A percentile compares a stretch with the other conserved stretches of the same genome.
These are phyloP conservation scores for Urocynchramus pylzowi DNA, from an alignment of 2,113 vertebrate genomes.

Conservation along the genomic window DNA sequence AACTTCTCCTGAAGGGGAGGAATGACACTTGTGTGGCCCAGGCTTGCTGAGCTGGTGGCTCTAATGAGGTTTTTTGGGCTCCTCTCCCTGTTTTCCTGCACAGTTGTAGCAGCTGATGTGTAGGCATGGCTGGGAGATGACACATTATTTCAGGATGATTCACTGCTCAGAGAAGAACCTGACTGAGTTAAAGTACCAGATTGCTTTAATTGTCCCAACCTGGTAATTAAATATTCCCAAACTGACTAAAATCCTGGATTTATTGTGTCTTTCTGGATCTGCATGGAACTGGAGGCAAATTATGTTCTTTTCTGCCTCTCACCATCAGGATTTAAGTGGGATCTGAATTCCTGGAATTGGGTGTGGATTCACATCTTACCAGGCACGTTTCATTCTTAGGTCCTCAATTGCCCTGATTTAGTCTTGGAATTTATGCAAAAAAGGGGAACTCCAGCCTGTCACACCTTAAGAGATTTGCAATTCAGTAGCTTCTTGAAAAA, in stretches of 20 bases:
- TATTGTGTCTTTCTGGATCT: not conserved
- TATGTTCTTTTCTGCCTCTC: not conserved
- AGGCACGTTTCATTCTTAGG: not conserved
- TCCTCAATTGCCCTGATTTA: not conserved
- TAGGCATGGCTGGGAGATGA: constrained; percentile 61
- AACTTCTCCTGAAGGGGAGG: not conserved
- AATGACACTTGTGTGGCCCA: not conserved
- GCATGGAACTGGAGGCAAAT: not conserved
- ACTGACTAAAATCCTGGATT: not conserved
- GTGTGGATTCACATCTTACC: not conserved
- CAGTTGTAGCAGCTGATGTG: constrained; percentile 56
- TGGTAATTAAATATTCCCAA: constrained; percentile 23
- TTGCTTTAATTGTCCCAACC: constrained; percentile 54
- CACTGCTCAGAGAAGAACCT: constrained; percentile 34
- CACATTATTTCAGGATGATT: constrained; percentile 36
- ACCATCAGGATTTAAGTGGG: not conserved
- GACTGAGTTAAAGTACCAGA: constrained; percentile 20
- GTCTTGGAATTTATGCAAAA: not conserved
- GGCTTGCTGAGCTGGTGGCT: not conserved
- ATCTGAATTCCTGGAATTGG: not conserved
- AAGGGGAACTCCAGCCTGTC: not conserved
- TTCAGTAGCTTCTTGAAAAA: not conserved
- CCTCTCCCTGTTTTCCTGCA: constrained; percentile 26
- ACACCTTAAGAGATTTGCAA: not conserved
- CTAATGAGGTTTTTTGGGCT: not conserved